A percentile compares a stretch with the other conserved stretches of the same genome.
Conservation (phyloP, 2,888 invertebrate species). For the Cyclophora punctaria region DNA sequence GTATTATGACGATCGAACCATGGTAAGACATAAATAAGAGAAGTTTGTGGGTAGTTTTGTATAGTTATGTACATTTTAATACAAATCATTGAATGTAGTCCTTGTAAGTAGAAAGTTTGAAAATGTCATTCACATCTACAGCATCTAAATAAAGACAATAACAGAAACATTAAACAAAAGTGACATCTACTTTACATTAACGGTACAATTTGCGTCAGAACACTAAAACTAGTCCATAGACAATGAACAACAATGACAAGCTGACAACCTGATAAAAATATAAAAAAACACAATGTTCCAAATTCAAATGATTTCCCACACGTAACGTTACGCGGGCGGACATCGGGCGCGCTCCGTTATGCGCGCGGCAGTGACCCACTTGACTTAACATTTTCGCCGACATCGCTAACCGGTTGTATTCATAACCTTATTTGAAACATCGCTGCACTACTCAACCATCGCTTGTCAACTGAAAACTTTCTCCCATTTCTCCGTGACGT, state of each 20-base stretch:
- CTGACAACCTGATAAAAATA: slow-evolving; percentile 52
- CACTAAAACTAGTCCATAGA: slow-evolving; percentile 52
- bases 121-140: no score
- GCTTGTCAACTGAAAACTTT: slow-evolving; percentile 19
- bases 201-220: slow-evolving; percentile 24
- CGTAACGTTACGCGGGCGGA: slow-evolving; percentile 74
- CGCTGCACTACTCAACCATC: slow-evolving; percentile 18
- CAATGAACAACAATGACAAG: slow-evolving; percentile 60
- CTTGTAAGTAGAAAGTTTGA: no score
- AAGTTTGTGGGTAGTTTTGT: no score
- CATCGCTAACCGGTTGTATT: slow-evolving; percentile 43
- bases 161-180: no score
- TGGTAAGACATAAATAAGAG: no score
- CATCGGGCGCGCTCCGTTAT: slow-evolving; percentile 70
- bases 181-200: slow-evolving; percentile 15
- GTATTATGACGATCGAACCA: no score
- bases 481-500: slow-evolving; percentile 8
- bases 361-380: slow-evolving; percentile 72
- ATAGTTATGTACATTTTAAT: no score
- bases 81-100: no score
- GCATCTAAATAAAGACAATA: no score
- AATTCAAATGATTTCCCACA: slow-evolving; percentile 75
- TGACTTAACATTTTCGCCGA: slow-evolving; percentile 49
- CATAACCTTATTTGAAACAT: slow-evolving; percentile 52
- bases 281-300: slow-evolving; percentile 63